Base-by-base conservation (phyloP, 2,113 vertebrate species). In the Connochaetes taurinus region DNA sequence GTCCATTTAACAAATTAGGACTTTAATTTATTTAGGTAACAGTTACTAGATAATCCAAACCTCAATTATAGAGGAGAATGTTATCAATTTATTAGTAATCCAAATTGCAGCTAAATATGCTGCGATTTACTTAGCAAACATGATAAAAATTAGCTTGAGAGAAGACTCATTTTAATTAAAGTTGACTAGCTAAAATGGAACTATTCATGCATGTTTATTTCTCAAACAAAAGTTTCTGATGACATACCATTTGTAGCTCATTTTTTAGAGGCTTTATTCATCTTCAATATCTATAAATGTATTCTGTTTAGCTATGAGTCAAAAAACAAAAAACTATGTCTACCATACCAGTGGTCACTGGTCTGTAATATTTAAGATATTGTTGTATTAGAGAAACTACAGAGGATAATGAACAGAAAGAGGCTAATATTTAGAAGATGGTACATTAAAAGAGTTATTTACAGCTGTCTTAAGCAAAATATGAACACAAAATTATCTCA, bases 101-200 rank as follows among this genome's bases (percentile, higher is more conserved):
- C 27, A 58, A 67, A 87, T 82, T 43, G 60, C 15, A 45, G n/a
- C 13, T 85, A 95, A 90, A 57, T 15, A 93, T 85, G 45, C 33
- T 95, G 43, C 45, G 36, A 93, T 85, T 94, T 85, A 85, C 60
- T 93, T 90, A 58, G 45, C 5, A 95, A 76, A 87, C 16, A 82
- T 71, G n/a, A 90, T 90, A 60, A 67, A 60, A 93, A 53, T 50
- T 58, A 67, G 58, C 60, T 57, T 60, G 27, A 45, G 52, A 53
- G 29, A 95, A 60, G n/a, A 86, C 10, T 86, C 29, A 74, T 90
- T 97, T 90, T 82, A 87, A 87, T 95, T 92, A 90, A 95, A 64
- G 11, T 29, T 90, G 64, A 67, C 50, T 81, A 60, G 8, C 33
- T 78, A 80, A 94, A 91, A 91, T 91, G 23, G 29, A 92, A 76